These are phyloP conservation scores for Thyatira batis DNA, from an alignment of 2,888 invertebrate species.

Conservation along the genomic window DNA sequence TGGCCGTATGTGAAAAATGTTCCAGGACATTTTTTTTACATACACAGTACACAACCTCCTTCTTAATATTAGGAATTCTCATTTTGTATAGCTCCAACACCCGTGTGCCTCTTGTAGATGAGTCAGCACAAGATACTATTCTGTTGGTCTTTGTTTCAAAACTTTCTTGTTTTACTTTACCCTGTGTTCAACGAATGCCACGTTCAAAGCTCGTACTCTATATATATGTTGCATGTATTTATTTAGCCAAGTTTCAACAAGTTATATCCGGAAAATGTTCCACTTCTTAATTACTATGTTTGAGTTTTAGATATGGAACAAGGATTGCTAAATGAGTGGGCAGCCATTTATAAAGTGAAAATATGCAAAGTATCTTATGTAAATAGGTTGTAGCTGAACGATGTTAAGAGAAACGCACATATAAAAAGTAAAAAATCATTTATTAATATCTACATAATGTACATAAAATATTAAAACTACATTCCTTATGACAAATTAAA, in stretches of 20 bases:
- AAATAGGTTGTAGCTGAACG: too few relatives aligned
- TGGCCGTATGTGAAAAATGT: too few relatives aligned
- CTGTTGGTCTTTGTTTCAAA: constrained; percentile 58
- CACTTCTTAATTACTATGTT: background rate
- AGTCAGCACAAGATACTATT: constrained; percentile 55
- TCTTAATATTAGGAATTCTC: too few relatives aligned
- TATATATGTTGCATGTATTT: background rate
- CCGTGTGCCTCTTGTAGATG: constrained; percentile 41
- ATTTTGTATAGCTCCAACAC: constrained; percentile 33
- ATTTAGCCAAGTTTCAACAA: background rate
- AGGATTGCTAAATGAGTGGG: too few relatives aligned
- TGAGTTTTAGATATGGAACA: background rate
- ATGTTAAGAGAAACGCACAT: too few relatives aligned
- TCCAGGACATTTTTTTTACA: too few relatives aligned
- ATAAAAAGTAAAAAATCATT: too few relatives aligned
- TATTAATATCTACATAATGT: too few relatives aligned
- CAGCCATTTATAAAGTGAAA: background rate
- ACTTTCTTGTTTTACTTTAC: constrained; percentile 57
- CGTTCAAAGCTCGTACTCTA: background rate
- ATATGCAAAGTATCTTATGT: too few relatives aligned
- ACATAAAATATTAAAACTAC: too few relatives aligned
- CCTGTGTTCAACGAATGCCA: constrained; percentile 21
- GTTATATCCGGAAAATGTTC: background rate
- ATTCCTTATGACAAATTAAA: too few relatives aligned
- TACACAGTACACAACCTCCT: too few relatives aligned